Evolutionary conservation across 23 tunicate species (phyloP), one percentile per base, ranked within the genome.

Genomic region (Ascidia mentula): DNA sequence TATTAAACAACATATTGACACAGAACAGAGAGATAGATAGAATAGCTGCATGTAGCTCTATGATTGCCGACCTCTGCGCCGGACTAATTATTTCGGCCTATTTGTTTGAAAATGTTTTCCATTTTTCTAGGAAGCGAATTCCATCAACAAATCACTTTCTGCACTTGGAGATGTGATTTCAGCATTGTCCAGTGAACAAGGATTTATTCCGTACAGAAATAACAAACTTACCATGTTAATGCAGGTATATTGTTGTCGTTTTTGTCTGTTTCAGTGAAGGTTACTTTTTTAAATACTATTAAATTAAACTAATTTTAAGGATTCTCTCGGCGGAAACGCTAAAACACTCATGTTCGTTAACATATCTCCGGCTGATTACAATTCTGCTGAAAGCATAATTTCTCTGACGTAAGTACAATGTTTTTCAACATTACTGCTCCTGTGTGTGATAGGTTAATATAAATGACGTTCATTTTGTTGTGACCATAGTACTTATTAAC

Each of bases 301-400:
- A 42, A 9, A 42, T 42, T 42, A 9, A 9, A 42, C 53, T 15
- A 9, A 5, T 1, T 70, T 53, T 53, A 6, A 89, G 89, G 99
- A 95, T 69, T 95, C 97, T 28, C 75, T 91, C 6, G 99, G 99
- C 38, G 99, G 99, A 34, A 96, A 96, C 39, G 97, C 99, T 1
- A 96, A 96, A 76, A 96, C 99, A 6, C 90, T 96, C 0, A 96
- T 96, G 99, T 96, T 96, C 81, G 99, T 96, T 60, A 96, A 96
- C 80, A 84, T 96, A 18, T 96, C 99, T 0, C 99, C 99, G 32
- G 99, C 97, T 36, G 97, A 96, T 59, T 96, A 96, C 90, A 96
- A 96, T 69, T 80, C 92, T 32, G 99, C 88, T 61, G 99, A 96
- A 45, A 80, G 97, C 8, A 85, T 81, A 36, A 96, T 88, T 34